phyloP scores from a whole-genome alignment of 1,140 invertebrate genomes.

The Marisa cornuarietis region DNA sequence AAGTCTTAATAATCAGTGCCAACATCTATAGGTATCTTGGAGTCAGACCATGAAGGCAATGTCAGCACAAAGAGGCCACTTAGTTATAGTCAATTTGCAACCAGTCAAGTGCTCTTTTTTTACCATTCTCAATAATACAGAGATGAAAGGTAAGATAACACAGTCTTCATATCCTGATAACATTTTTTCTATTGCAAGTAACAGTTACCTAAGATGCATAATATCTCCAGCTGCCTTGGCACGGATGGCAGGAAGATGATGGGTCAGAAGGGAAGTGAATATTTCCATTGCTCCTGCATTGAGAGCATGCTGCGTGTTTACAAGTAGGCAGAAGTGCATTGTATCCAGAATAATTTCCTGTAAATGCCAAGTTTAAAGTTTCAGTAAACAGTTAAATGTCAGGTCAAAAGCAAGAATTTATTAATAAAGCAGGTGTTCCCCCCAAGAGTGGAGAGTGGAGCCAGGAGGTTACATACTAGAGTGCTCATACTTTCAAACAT shows the following conservation, averaged over 20 bases:
- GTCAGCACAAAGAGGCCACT: too few species aligned
- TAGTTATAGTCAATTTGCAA: too few species aligned
- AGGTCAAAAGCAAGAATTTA: too few species aligned
- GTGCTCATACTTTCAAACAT: too few species aligned
- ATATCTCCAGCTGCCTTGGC: conserved; percentile 65
- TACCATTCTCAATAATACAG: neutral
- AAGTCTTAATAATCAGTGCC: too few species aligned
- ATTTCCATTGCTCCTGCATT: conserved; percentile 59
- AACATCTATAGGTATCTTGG: too few species aligned
- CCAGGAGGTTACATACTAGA: too few species aligned
- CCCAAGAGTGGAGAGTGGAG: too few species aligned
- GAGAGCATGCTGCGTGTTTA: conserved; percentile 61
- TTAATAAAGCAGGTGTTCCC: too few species aligned
- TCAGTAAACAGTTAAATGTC: neutral
- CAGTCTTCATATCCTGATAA: neutral
- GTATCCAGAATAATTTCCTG: conserved; percentile 65
- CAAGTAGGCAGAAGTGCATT: conserved; percentile 64
- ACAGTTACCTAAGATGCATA: conserved; percentile 63
- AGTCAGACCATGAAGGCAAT: too few species aligned
- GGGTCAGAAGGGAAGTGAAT: conserved; percentile 58
- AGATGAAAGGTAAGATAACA: neutral
- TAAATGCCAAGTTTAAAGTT: conserved; percentile 2
- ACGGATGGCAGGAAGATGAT: conserved; percentile 51
- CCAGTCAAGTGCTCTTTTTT: too few species aligned
- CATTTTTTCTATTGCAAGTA: too few species aligned